Evolutionary conservation across 2,797 vertebrate species (phyloP), one percentile per base, ranked within the genome.

Genomic region (Macrochelys suwanniensis): DNA sequence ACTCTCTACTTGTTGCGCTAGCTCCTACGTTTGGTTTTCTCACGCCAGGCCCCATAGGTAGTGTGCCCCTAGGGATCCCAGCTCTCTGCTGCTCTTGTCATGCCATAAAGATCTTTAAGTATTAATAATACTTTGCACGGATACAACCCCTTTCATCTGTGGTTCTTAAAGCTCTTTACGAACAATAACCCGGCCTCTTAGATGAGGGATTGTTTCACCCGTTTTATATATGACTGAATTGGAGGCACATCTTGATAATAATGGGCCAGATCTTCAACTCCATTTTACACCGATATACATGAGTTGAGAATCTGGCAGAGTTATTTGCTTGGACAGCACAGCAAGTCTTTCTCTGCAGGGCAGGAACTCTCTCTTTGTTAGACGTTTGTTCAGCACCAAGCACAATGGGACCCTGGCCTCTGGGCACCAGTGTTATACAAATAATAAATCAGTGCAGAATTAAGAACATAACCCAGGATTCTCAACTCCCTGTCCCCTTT

Each of bases 111-210:
- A 17, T 77, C 76, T 92, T 85, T 68, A 71, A 65, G 31, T 0
- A 26, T 45, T 5, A 56, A 89, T 76, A 42, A 57, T 37, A 23
- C 0, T 0, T 13, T 12, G 13, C 61, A 56, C 15, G 0, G 71
- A 37, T 57, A 90, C 80, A 59, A 80, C 65, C 51, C 82, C 77
- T 82, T 89, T 77, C 57, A 80, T 59, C 50, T 2, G 82, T 42
- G 87, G 42, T 2, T 88, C 89, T 96, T 65, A 85, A 90, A 12
- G 2, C 25, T 57, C 17, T 57, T 88, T 78, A 74, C 17, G 0
- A 0, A 7, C 81, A 61, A 8, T 45, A 59, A 47, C 37, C 59
- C 79, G 6, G 59, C 37, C 7, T 31, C 76, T 50, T 51, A 89
- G 87, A 74, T 93, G 57, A 10, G 80, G 57, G 80, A 86, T 79